Evolutionary conservation across 2,797 vertebrate genomes (phyloP).

Genomic region (Neostethus bicornis): DNA sequence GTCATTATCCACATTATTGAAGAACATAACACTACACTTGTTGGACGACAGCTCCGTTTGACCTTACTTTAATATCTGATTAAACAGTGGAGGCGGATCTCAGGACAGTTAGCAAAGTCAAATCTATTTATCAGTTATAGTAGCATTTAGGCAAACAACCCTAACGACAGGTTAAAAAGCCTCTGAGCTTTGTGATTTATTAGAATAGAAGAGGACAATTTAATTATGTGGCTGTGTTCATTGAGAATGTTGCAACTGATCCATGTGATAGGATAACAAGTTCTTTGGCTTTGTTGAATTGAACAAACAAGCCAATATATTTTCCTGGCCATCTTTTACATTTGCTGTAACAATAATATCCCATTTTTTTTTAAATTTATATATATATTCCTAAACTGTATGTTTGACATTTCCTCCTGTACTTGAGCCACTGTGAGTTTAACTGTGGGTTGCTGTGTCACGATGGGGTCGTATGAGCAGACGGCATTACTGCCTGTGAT

Average conservation of each 20-base stretch:
- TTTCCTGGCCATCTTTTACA: constrained; percentile 61
- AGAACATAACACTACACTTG: constrained; percentile 43
- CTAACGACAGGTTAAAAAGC: constrained; percentile 21
- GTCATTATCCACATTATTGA: constrained; percentile 32
- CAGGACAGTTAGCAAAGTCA: constrained; percentile 31
- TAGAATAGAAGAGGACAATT: constrained; percentile 43
- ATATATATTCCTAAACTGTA: constrained; percentile 32
- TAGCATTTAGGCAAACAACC: constrained; percentile 13
- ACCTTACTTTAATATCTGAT: constrained; percentile 42
- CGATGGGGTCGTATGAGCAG: constrained; percentile 48
- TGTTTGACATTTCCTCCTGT: constrained; percentile 16
- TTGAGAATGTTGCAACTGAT: constrained; percentile 27
- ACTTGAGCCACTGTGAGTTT: constrained; percentile 25
- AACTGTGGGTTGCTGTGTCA: constrained; percentile 26
- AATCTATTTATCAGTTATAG: constrained; percentile 46
- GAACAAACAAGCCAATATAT: constrained; percentile 76
- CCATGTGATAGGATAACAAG: constrained; percentile 51
- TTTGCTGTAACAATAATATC: constrained; percentile 25
- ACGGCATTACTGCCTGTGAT: constrained; percentile 62
- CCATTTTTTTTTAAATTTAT: constrained; percentile 39
- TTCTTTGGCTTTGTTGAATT: constrained; percentile 71
- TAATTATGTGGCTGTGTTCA: constrained; percentile 24
- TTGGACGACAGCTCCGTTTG: constrained; percentile 48
- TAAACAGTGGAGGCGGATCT: constrained; percentile 14
- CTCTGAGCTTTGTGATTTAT: constrained; percentile 43